Evolutionary conservation across 2,797 vertebrate genomes (phyloP), one percentile per base, ranked within the genome.

Genomic region (Chaunax sp.): DNA sequence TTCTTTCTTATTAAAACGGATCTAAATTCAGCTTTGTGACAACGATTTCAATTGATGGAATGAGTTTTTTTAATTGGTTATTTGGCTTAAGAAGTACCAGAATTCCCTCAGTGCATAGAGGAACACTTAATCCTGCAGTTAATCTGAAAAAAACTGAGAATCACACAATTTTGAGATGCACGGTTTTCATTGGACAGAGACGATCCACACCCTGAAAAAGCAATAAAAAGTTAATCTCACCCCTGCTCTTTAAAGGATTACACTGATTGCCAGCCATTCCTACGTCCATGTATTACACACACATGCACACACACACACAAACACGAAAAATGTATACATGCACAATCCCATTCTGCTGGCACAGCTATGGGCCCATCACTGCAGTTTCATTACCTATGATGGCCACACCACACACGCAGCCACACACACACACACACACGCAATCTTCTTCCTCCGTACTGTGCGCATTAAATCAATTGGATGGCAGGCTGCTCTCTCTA

Each of bases 381-480:
- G 56, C 59, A 63, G 54, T 80, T 81, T 76, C 67, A 82, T 85
- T 87, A 69, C 65, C 64, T 50, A 60, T 77, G 41, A 78, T 56
- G 23, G 20, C 35, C 44, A 1, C 47, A 54, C n/a, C 54, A 46
- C 13, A 66, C 23, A 43, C 45, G 53, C 33, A 60, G 37, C 57
- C 45, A 1, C 51, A 47, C 59, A 37, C n/a, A 71, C 26, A 44
- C 52, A 53, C 22, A 69, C 35, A 57, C 41, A 64, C 35, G 0
- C 49, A 46, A 8, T 60, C 69, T 35, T 60, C 70, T 62, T 72
- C 43, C 43, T 46, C 23, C 66, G 59, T 75, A 77, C 76, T 77
- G 59, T 61, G 54, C 60, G 66, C 82, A 83, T 82, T 83, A 86
- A 89, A 89, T 88, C 81, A 90, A 86, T 64, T 59, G 76, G 70